Evolutionary conservation across 1,140 invertebrate species (phyloP), one percentile per base, ranked within the genome.

Genomic region (Hypothenemus hampei): DNA sequence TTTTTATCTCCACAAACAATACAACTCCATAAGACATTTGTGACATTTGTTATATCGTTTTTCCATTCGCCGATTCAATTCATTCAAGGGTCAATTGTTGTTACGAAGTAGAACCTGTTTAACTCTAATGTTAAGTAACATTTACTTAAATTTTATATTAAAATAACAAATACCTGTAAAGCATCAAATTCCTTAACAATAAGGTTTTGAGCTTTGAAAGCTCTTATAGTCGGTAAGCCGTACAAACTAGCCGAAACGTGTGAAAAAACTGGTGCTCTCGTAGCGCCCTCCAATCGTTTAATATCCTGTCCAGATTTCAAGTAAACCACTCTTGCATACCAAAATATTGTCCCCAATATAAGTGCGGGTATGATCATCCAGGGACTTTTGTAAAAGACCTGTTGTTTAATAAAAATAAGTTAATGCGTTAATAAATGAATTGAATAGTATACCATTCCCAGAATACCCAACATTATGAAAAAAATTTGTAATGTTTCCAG

Each of bases 271-370:
- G 89, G 89, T 66, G 81, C 82, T 65, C 78, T 77, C 4, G 80
- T 57, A 7, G 47, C 26, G 2, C 87, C 88, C 75, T 95, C 91
- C 13, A 94, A 69, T 44, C 90, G 75, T 70, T 94, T 93, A 5
- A 94, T 78, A 64, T 89, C 89, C 59, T 91, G 81, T 0, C 89
- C 89, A 0, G 88, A 89, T 40, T 80, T 81, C 7, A 95, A 72
- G 67, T 93, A 95, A 48, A 92, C 81, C 54, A 81, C 77, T 13
- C 91, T 72, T 11, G 91, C 78, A 50, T 79, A 79, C 49, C 84
- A 80, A 64, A 94, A 91, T 0, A 91, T 55, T 0, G 81, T 62
- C 2, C 77, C 73, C 2, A 95, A 75, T 13, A 87, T 69, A 0
- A 83, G 58, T 0, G 86, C 81, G 0, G 89, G 83, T 6, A 86